Conservation (phyloP, 2,888 invertebrate genomes). For the Drosophila prostipennis region DNA sequence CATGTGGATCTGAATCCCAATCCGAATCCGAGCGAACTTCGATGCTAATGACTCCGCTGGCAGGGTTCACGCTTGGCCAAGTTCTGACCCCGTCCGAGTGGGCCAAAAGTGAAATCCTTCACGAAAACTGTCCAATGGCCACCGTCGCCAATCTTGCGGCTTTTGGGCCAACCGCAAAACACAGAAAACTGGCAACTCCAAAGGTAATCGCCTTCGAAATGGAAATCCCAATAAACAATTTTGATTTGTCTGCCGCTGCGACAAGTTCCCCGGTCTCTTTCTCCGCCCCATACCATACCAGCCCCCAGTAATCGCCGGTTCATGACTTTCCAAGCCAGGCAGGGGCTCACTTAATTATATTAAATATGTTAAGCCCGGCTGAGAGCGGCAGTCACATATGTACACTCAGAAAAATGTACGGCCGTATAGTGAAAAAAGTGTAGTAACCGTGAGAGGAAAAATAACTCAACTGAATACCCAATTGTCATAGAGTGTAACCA, state of each 20-base stretch:
- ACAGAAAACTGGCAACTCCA: conserved; percentile 28
- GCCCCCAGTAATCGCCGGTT: conserved; percentile 27
- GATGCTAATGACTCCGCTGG: conserved; percentile 51
- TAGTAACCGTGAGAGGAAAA: background rate
- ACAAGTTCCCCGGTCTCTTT: conserved; percentile 26
- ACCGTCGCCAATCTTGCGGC: conserved; percentile 46
- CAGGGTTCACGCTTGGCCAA: conserved; percentile 65
- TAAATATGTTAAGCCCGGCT: conserved; percentile 48
- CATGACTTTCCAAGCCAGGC: conserved; percentile 45
- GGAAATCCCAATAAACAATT: conserved; percentile 63
- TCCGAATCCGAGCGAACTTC: conserved; percentile 31
- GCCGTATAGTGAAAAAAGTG: background rate
- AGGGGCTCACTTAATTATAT: conserved; percentile 61
- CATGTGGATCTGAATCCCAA: background rate
- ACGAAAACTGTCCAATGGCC: conserved; percentile 29
- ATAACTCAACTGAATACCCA: too few species aligned
- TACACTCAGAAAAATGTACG: background rate
- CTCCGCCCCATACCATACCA: conserved; percentile 11
- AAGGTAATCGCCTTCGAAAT: conserved; percentile 51
- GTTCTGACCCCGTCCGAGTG: conserved; percentile 50
- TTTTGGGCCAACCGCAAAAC: conserved; percentile 58
- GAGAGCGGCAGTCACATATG: conserved; percentile 27
- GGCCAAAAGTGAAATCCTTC: conserved; percentile 62
- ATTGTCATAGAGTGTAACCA: too few species aligned
- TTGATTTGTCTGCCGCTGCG: conserved; percentile 42